These are phyloP conservation scores for Malthinus seriepunctatus DNA, from an alignment of 2,888 invertebrate species.

Conservation along the genomic window DNA sequence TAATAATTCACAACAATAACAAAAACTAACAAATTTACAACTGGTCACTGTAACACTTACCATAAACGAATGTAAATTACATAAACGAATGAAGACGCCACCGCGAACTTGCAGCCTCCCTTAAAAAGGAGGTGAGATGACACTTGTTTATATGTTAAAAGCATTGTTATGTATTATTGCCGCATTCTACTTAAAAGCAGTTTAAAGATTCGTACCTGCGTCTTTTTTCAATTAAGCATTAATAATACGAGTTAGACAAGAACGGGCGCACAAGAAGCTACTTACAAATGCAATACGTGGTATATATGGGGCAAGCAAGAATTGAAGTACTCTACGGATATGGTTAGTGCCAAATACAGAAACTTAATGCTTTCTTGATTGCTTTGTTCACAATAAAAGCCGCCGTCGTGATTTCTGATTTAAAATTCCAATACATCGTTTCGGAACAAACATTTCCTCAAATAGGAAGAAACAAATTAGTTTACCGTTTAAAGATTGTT, in stretches of 20 bases:
- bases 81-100: slow-evolving; percentile 25
- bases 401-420: slow-evolving; percentile 7
- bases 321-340: slow-evolving; percentile 15
- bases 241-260: slow-evolving; percentile 11
- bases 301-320: slow-evolving; percentile 19
- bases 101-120: slow-evolving; percentile 24
- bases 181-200: slow-evolving; percentile 8
- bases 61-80: slow-evolving; percentile 28
- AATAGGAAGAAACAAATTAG: slow-evolving; percentile 1
- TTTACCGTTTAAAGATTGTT: too few relatives aligned
- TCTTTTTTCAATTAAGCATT: slow-evolving; percentile 9
- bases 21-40: not conserved
- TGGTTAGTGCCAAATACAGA: slow-evolving; percentile 23
- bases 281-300: not conserved
- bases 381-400: slow-evolving; percentile 16
- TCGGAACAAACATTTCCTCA: not conserved
- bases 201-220: slow-evolving; percentile 3
- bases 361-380: slow-evolving; percentile 22
- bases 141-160: slow-evolving; percentile 24
- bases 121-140: slow-evolving; percentile 28
- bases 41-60: slow-evolving; percentile 18
- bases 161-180: slow-evolving; percentile 23
- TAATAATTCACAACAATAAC: too few relatives aligned
- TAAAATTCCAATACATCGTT: slow-evolving; percentile 3
- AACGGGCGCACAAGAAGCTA: not conserved